Evolutionary conservation across 2,888 invertebrate genomes (phyloP).

Genomic region (Scotopteryx bipunctaria): DNA sequence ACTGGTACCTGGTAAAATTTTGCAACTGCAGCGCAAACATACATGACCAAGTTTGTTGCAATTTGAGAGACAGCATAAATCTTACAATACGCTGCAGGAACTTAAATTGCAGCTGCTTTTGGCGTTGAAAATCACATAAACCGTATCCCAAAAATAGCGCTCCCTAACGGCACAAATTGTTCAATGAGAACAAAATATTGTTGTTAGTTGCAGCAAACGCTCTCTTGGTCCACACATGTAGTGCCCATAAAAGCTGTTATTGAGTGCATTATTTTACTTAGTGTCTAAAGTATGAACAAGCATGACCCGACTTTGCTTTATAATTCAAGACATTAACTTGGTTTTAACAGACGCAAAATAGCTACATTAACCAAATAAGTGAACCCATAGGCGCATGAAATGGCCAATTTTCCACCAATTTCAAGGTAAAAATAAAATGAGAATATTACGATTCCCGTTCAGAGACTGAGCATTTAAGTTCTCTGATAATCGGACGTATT

Average conservation of each 20-base stretch:
- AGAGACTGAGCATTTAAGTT: constrained; percentile 65
- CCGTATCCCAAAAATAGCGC: constrained; percentile 19
- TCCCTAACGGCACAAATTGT: constrained; percentile 16
- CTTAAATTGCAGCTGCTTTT: constrained; percentile 28
- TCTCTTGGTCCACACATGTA: constrained; percentile 10
- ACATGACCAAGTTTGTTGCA: constrained; percentile 36
- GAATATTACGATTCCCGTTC: constrained; percentile 64
- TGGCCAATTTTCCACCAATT: constrained; percentile 43
- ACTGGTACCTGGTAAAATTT: constrained; percentile 29
- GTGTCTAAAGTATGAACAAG: too few species aligned
- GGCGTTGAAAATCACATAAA: constrained; percentile 26
- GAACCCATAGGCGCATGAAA: constrained; percentile 35
- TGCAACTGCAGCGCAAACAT: constrained; percentile 30
- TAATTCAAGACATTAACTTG: not conserved
- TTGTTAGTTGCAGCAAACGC: constrained; percentile 7
- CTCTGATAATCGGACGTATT: constrained; percentile 76
- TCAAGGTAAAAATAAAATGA: constrained; percentile 55
- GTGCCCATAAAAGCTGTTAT: constrained; percentile 21
- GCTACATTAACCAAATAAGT: constrained; percentile 4
- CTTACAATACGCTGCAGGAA: constrained; percentile 29
- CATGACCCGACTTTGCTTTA: not conserved
- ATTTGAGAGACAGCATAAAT: constrained; percentile 38
- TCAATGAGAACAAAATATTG: constrained; percentile 23
- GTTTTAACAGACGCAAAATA: not conserved
- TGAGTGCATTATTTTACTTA: constrained; percentile 3